Conservation (phyloP, 35 echinoderm and acorn worm genomes). For the Ophiothrix spiculata region DNA sequence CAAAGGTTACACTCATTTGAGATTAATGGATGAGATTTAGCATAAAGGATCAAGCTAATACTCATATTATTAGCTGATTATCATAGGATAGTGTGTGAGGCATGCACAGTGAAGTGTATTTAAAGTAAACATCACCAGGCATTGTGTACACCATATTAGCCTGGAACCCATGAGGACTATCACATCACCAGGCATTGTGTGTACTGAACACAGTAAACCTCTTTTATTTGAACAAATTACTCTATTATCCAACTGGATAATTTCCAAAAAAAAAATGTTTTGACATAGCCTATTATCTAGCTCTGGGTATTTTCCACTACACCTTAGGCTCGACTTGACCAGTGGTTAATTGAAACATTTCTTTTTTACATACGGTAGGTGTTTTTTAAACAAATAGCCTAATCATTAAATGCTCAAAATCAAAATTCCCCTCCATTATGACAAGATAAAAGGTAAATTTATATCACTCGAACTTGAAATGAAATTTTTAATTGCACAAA, state of each 20-base stretch:
- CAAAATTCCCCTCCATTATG: neutral
- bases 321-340: too few relatives aligned
- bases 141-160: neutral
- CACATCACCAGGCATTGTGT: too few relatives aligned
- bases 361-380: too few relatives aligned
- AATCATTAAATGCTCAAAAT: neutral
- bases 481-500: neutral
- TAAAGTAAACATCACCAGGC: neutral
- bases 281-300: too few relatives aligned
- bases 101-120: neutral
- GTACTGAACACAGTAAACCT: too few relatives aligned
- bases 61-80: neutral
- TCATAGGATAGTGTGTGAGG: neutral
- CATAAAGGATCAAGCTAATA: neutral
- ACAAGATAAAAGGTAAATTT: neutral
- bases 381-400: too few relatives aligned
- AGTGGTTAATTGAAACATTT: too few relatives aligned
- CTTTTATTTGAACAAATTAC: too few relatives aligned
- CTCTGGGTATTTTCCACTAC: too few relatives aligned
- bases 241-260: too few relatives aligned
- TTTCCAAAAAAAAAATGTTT: too few relatives aligned
- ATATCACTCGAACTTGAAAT: neutral
- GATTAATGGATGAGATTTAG: neutral
- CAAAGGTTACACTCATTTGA: neutral
- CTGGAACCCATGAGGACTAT: too few relatives aligned